Evolutionary conservation across 2,113 vertebrate genomes (phyloP), one percentile per base, ranked within the genome.

Genomic region (Lamprotornis superbus): DNA sequence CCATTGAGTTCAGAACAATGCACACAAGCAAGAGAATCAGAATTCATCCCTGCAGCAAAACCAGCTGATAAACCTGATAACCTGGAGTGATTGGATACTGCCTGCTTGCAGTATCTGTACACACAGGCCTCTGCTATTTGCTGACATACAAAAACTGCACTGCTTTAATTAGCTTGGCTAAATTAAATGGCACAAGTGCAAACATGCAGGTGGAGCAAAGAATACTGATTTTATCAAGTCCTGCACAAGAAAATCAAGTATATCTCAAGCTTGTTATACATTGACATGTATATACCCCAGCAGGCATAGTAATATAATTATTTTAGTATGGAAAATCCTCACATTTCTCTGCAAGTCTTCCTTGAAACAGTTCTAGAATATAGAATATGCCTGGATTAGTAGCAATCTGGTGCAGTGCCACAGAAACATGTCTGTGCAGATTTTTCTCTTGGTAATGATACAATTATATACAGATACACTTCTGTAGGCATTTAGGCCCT

Each of bases 31-130:
- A 78, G 49, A 87, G 18, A 53, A 83, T 73, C 77, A 57, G 89
- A 82, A 91, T 83, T 46, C 8, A 11, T 31, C n/a, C n/a, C 70
- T 87, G 70, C 57, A 94, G 53, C 57, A 91, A 69, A 79, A 68
- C 0, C 65, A 85, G 70, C 56, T 84, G 77, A 64, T 87, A 85
- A 81, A 59, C 2, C 53, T 64, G 57, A 71, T 68, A 79, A 84
- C 11, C 33, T 28, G 40, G 73, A 67, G 74, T 50, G 49, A 35
- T 0, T 30, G n/a, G 61, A 64, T 40, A 10, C 15, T 75, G 63
- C 49, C 24, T 89, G 33, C 2, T 3, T 13, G 16, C 75, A 55
- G 12, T 12, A 47, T 42, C 33, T 88, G 3, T 42, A 57, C 3
- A 44, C 44, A 40, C 28, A 76, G 30, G 21, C 40, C 81, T 71